Percentiles rank a stretch among this genome's conserved stretches.
phyloP scores from a whole-genome alignment of 2,888 invertebrate genomes.

The Dryadula phaetusa region DNA sequence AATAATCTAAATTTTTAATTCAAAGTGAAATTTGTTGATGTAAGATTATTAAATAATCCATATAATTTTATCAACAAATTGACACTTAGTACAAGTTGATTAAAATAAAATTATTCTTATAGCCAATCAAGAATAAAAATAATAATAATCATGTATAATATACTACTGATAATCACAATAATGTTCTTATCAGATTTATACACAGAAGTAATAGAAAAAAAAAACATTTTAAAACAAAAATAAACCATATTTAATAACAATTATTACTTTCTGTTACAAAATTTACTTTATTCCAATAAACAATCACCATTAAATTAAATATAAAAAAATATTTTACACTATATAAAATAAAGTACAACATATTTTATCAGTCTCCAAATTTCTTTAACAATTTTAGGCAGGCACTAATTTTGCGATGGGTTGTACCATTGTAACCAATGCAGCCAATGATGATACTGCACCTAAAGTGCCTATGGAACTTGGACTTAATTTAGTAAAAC shows the following conservation, averaged over 20 bases:
- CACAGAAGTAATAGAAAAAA: not conserved
- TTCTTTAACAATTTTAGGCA: constrained; percentile 14
- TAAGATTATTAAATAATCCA: no score
- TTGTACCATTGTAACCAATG: constrained; percentile 89
- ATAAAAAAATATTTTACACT: not conserved
- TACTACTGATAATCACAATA: no score
- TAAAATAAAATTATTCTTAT: no score
- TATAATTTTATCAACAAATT: no score
- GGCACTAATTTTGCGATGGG: constrained; percentile 91
- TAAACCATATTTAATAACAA: constrained; percentile 2
- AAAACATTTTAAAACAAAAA: not conserved
- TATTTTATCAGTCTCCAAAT: constrained; percentile 22
- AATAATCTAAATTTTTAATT: no score
- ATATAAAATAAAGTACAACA: not conserved
- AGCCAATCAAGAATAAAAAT: no score
- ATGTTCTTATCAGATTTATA: no score
- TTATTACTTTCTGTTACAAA: constrained; percentile 1
- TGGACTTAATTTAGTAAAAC: constrained; percentile 90
- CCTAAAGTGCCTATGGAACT: constrained; percentile 91
- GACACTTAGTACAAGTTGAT: no score
- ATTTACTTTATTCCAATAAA: not conserved
- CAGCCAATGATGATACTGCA: constrained; percentile 91
- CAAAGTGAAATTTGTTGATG: no score
- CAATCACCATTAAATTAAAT: constrained; percentile 12
- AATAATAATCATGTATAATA: no score